Base-by-base conservation (phyloP, 2,888 invertebrate species). In the Epinotia demarniana region DNA sequence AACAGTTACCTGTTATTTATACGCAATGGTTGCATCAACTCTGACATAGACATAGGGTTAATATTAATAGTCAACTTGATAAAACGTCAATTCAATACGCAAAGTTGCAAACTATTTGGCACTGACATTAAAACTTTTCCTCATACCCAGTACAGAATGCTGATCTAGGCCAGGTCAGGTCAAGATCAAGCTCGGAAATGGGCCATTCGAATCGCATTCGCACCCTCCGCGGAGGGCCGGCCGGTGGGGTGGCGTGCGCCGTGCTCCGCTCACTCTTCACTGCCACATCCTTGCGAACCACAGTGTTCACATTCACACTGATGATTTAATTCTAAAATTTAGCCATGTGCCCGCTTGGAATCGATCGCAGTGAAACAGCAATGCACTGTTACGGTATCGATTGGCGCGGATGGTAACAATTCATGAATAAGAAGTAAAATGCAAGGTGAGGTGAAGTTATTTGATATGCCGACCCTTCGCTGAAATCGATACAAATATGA, bases 131-230 rank as follows among this genome's bases (percentile, higher is more conserved):
- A 73, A 73, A 9, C 64, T 64, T 67, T 64, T 62, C 43, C 23
- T 18, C 27, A 62, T 78, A 72, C 61, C 46, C 75, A 67, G 80
- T 79, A 81, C 78, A 77, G 76, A 75, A 68, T 63, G 61, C 46
- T 63, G 72, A 81, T 78, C 78, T 80, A 79, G 83, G 80, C 70
- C 79, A 78, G 75, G 57, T 57, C 81, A 81, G 91, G 92, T 92
- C 92, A 92, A 89, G 91, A 89, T 89, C 92, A 89, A 81, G 76
- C 79, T 76, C 75, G 81, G 79, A 92, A 88, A 87, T 92, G 81
- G 92, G 92, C 90, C 91, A 87, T 84, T 82, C 81, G 89, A 86
- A 85, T 86, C 83, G 85, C 85, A 85, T 86, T 84, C 82, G 83
- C 80, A 70, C 73, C 72, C 61, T 46, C 67, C 63, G 72, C 75